These are phyloP conservation scores for Oophaga sylvatica DNA, from an alignment of 2,797 vertebrate genomes.

Conservation along the genomic window DNA sequence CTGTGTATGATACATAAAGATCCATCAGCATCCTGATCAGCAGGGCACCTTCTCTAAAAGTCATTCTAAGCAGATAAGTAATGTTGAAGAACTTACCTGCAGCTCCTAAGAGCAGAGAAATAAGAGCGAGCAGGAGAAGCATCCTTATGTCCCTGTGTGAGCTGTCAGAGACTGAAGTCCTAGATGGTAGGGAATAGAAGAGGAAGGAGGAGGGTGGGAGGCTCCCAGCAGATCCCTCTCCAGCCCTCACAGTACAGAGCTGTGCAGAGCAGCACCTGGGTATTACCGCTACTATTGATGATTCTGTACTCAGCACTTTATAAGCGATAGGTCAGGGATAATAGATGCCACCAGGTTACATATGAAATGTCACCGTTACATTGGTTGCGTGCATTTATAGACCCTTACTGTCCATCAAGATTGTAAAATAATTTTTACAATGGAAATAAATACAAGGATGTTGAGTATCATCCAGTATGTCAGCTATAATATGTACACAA, in stretches of 20 bases:
- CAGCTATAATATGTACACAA: background rate
- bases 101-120: constrained; percentile 34
- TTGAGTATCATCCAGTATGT: background rate
- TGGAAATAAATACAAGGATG: background rate
- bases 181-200: constrained; percentile 26
- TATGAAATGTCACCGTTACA: background rate
- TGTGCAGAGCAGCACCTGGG: constrained; percentile 5
- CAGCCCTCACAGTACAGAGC: background rate
- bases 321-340: background rate
- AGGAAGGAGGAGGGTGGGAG: constrained; percentile 47
- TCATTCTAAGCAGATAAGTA: background rate
- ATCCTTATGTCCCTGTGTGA: constrained; percentile 47
- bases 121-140: constrained; percentile 43
- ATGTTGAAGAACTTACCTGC: constrained; percentile 42
- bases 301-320: constrained; percentile 17
- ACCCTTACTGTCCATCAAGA: background rate
- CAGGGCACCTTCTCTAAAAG: background rate
- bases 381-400: background rate
- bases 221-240: constrained; percentile 38
- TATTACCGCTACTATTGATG: constrained; percentile 12
- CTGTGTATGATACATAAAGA: background rate
- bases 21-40: background rate
- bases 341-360: background rate
- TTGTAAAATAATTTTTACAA: background rate
- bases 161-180: constrained; percentile 48